Base-by-base conservation (phyloP, 2,113 vertebrate species). In the Turnix velox region DNA sequence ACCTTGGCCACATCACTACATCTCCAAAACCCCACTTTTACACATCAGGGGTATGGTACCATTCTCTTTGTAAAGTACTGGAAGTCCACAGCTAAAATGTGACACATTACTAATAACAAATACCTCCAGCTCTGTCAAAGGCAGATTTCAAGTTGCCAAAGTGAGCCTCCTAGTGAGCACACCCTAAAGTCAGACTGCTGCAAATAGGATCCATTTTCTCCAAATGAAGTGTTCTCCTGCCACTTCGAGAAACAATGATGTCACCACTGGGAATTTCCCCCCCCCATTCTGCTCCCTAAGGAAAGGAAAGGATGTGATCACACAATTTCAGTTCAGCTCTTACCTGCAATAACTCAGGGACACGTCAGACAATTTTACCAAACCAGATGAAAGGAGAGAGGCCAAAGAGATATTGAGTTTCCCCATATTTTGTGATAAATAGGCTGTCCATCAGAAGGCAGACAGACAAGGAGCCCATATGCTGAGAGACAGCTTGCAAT, bases 341-440 rank as follows among this genome's bases (percentile, higher is more conserved):
- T 68, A 85, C 81, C 87, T 87, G 82, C 49, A 85, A 24, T 66
- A 94, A 75, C 54, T 90, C 85, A 72, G 84, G 59, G 49, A 84
- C 68, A 63, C 51, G 52, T 58, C 63, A 84, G 66, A 68, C 31
- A 54, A 69, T 69, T 92, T 46, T 89, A 33, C 75, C 28, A 69
- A 89, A 75, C 39, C 77, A 84, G 62, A 61, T 48, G 62, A 87
- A 87, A 92, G 58, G 87, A 88, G 61, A 92, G 92, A 95, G 69
- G 84, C 74, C 84, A 95, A 81, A 80, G 37, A 91, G 66, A 30
- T 84, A 51, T 31, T 69, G 81, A 39, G 42, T 84, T 91, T 76
- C 54, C 25, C 45, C 30, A 24, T 52, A 62, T 79, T 89, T 87
- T 85, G 62, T 82, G 84, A 82, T 92, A 75, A 84, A 89, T 24